Conservation (phyloP, 2,113 vertebrate species). For the Clupea harengus region DNA sequence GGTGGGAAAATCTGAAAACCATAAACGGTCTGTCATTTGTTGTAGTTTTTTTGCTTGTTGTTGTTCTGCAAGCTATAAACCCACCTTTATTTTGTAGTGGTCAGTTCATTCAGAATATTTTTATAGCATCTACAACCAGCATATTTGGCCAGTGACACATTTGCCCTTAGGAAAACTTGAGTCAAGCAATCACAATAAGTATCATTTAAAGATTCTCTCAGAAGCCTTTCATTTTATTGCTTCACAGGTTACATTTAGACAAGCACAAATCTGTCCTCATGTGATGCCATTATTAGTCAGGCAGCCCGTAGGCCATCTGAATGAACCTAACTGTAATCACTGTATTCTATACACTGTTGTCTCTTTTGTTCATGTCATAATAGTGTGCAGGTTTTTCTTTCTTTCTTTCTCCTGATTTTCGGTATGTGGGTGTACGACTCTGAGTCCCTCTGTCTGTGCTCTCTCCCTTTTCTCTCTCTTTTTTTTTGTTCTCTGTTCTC, state of each 20-base stretch:
- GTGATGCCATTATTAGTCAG: not conserved
- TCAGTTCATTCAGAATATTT: not conserved
- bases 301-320: not conserved
- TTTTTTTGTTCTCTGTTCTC: slow-evolving; percentile 72
- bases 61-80: not conserved
- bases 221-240: not conserved
- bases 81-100: not conserved
- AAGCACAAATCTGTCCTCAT: not conserved
- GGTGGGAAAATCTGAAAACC: not conserved
- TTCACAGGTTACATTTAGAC: not conserved
- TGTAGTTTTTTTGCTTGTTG: not conserved
- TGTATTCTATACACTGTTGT: not conserved
- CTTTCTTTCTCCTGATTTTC: slow-evolving; percentile 2
- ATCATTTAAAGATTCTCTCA: not conserved
- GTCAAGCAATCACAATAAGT: not conserved
- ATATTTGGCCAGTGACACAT: not conserved
- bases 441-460: slow-evolving; percentile 29
- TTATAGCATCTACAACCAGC: not conserved
- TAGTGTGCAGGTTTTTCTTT: not conserved
- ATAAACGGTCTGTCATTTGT: not conserved
- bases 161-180: not conserved
- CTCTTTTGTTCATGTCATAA: not conserved
- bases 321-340: not conserved
- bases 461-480: slow-evolving; percentile 25
- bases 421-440: slow-evolving; percentile 16